Percentiles rank a stretch among this genome's conserved stretches.
These are phyloP conservation scores for Orchesella cincta DNA, from an alignment of 1,140 invertebrate genomes.

Conservation along the genomic window DNA sequence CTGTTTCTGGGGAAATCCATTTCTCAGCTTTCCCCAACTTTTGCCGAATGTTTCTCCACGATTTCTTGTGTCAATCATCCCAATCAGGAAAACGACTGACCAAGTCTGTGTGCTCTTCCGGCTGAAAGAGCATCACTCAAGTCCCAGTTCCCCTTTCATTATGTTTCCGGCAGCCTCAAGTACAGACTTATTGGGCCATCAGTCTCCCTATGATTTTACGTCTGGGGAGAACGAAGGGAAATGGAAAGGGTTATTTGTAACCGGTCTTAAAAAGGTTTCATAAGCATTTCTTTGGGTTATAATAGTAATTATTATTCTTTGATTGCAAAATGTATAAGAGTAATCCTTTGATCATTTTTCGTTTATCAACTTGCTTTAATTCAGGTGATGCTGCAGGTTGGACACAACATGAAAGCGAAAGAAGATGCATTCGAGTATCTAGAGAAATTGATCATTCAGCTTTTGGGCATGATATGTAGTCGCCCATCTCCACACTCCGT, in stretches of 20 bases:
- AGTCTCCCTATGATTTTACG: constrained; percentile 61
- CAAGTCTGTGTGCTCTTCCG: neutral
- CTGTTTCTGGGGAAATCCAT: neutral
- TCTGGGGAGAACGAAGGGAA: constrained; percentile 82
- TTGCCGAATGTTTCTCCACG: neutral
- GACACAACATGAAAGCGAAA: constrained; percentile 79
- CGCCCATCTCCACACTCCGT: constrained; percentile 68
- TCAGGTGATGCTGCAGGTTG: constrained; percentile 86
- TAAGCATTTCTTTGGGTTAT: neutral
- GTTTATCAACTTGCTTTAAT: constrained; percentile 47
- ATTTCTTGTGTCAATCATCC: neutral
- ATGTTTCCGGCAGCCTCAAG: constrained; percentile 64
- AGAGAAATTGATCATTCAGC: constrained; percentile 83
- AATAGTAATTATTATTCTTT: neutral
- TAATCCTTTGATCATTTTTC: too few species aligned
- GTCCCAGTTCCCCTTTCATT: constrained; percentile 17
- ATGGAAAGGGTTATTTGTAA: constrained; percentile 86
- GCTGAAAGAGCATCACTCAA: neutral
- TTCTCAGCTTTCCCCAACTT: neutral
- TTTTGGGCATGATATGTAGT: constrained; percentile 84
- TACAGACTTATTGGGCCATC: constrained; percentile 64
- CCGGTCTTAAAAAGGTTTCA: constrained; percentile 59
- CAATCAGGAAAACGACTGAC: neutral
- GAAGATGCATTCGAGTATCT: constrained; percentile 92
- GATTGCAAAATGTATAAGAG: too few species aligned